phyloP scores from a whole-genome alignment of 1,140 invertebrate genomes.

The Aphelenchoides avenae region DNA sequence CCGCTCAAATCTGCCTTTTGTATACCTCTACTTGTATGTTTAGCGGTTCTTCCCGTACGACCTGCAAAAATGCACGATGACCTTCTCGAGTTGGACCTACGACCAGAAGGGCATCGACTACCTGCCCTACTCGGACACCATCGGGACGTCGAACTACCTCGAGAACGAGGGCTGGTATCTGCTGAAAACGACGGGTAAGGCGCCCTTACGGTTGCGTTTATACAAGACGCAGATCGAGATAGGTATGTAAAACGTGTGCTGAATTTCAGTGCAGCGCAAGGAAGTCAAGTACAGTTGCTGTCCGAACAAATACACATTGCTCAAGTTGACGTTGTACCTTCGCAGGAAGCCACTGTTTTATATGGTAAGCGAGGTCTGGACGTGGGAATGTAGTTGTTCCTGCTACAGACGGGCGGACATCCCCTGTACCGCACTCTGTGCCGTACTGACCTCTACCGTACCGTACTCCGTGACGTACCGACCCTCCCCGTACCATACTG shows the following conservation, averaged over 20 bases:
- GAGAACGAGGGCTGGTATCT: constrained; percentile 59
- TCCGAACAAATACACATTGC: constrained; percentile 56
- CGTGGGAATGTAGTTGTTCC: not conserved
- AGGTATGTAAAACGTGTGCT: constrained; percentile 17
- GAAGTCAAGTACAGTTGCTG: constrained; percentile 56
- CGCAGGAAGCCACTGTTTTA: constrained; percentile 56
- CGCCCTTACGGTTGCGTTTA: constrained; percentile 12
- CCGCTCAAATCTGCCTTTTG: not conserved
- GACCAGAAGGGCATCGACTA: constrained; percentile 59
- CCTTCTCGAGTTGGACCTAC: constrained; percentile 61
- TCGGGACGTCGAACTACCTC: constrained; percentile 54
- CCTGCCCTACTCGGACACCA: constrained; percentile 47
- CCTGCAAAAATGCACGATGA: constrained; percentile 54
- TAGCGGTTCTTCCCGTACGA: constrained; percentile 53
- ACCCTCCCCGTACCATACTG: no score
- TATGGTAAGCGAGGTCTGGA: no score
- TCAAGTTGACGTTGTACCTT: constrained; percentile 52
- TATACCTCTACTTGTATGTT: not conserved
- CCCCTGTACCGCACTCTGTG: no score
- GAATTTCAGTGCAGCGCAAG: constrained; percentile 39
- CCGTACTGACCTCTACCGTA: no score
- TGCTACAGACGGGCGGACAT: no score
- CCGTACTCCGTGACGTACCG: no score
- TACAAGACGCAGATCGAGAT: no score
- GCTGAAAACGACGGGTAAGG: constrained; percentile 5